phyloP scores from a whole-genome alignment of 2,113 vertebrate species.

The Anguilla japonica region DNA sequence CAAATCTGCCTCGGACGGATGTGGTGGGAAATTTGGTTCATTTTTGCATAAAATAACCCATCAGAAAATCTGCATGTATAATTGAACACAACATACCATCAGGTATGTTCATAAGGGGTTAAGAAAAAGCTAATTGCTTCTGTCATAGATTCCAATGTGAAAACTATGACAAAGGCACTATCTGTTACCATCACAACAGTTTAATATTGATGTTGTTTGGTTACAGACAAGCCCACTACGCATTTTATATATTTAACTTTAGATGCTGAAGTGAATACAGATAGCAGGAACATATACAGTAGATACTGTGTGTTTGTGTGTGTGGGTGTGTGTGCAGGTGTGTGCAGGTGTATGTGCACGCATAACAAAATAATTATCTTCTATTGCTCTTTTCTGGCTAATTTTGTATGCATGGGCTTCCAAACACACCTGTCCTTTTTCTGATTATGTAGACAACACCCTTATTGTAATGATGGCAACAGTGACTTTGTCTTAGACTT shows the following conservation, averaged over 20 bases:
- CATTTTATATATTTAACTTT: too few species aligned
- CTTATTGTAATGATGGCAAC: not conserved
- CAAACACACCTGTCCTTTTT: not conserved
- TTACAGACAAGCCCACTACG: not conserved
- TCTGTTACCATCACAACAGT: not conserved
- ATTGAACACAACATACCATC: too few species aligned
- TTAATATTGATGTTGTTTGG: not conserved
- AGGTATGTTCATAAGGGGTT: too few species aligned
- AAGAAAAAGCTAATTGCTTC: too few species aligned
- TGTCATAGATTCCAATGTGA: too few species aligned
- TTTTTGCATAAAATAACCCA: not conserved
- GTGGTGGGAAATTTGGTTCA: not conserved
- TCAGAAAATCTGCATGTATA: not conserved
- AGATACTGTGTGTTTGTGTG: too few species aligned
- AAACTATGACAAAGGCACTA: too few species aligned
- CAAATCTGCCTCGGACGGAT: not conserved
- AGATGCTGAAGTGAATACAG: too few species aligned
- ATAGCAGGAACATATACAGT: too few species aligned
- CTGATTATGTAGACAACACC: not conserved
- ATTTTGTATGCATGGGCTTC: not conserved
- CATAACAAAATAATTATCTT: not conserved
- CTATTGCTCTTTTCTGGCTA: not conserved
- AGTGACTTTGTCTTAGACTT: not conserved
- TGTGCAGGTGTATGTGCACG: too few species aligned
- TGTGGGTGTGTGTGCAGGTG: too few species aligned